Conservation (phyloP, 1,140 invertebrate species). For the Heliconius melpomene region DNA sequence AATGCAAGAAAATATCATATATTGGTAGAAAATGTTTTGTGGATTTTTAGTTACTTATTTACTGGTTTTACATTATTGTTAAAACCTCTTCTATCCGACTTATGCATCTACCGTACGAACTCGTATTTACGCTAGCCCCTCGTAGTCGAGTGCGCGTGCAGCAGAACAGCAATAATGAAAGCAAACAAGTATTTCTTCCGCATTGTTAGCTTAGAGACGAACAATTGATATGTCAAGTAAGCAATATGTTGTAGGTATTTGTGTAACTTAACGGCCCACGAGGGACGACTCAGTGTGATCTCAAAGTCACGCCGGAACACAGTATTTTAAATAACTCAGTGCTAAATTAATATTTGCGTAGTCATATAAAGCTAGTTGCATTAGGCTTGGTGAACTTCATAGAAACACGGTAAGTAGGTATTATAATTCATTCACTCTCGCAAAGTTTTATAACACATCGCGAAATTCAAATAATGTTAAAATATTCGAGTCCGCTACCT, state of each 20-base stretch:
- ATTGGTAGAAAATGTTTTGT: neutral
- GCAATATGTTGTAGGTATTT: conserved; percentile 7
- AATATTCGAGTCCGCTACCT: conserved; percentile 27
- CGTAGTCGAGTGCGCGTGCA: neutral
- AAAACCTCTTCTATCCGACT: neutral
- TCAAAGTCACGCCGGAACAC: neutral
- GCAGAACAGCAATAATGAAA: conserved; percentile 20
- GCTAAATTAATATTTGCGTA: neutral
- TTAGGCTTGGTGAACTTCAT: neutral
- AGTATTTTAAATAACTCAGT: neutral
- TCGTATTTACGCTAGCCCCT: neutral
- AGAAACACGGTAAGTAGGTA: neutral
- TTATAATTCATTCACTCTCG: neutral
- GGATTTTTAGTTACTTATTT: neutral
- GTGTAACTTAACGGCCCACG: neutral
- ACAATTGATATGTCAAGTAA: conserved; percentile 25
- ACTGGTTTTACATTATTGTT: neutral
- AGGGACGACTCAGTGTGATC: neutral
- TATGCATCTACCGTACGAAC: neutral
- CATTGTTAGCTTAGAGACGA: conserved; percentile 20
- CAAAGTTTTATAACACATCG: conserved; percentile 2
- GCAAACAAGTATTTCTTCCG: conserved; percentile 21
- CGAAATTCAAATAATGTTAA: conserved; percentile 19
- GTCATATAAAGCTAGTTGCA: neutral
- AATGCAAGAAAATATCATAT: neutral